Percentiles rank a stretch among this genome's conserved stretches.
These are phyloP conservation scores for Schizothorax lantsangensis DNA, from an alignment of 2,797 vertebrate species.

Conservation along the genomic window DNA sequence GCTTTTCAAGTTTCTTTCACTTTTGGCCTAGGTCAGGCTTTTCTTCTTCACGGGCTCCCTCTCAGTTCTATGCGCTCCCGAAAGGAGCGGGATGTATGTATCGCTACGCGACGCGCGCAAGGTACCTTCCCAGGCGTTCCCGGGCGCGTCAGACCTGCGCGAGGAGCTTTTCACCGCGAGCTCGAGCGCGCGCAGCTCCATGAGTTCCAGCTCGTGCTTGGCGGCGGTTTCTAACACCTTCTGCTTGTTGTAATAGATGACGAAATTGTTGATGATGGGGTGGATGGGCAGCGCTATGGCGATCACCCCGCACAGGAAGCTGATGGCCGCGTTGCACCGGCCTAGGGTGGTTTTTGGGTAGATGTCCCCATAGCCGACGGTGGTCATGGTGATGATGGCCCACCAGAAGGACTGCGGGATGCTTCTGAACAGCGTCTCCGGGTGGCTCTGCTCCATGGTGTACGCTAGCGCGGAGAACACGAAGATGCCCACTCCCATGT, in stretches of 20 bases:
- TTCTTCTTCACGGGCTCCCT: slow-evolving; percentile 68
- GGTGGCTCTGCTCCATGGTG: slow-evolving; percentile 96
- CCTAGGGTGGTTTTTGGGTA: slow-evolving; percentile 97
- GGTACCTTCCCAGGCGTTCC: slow-evolving; percentile 51
- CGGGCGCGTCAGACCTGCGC: slow-evolving; percentile 42
- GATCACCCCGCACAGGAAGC: slow-evolving; percentile 96
- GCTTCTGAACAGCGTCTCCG: slow-evolving; percentile 95
- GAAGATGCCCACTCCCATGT: slow-evolving; percentile 96
- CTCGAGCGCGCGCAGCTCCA: slow-evolving; percentile 87
- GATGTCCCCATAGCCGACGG: slow-evolving; percentile 96
- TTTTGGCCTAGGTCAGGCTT: slow-evolving; percentile 53
- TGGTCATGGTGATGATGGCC: slow-evolving; percentile 99
- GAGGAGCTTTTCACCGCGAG: slow-evolving; percentile 66
- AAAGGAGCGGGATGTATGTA: slow-evolving; percentile 82
- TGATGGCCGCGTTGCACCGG: slow-evolving; percentile 95
- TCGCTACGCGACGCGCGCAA: slow-evolving; percentile 79
- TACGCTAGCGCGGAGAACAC: slow-evolving; percentile 96
- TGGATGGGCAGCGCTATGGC: slow-evolving; percentile 97
- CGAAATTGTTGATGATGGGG: slow-evolving; percentile 98
- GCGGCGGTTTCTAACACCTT: slow-evolving; percentile 93
- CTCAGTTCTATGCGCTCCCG: slow-evolving; percentile 80
- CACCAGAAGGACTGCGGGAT: slow-evolving; percentile 99
- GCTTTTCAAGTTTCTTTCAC: slow-evolving; percentile 20
- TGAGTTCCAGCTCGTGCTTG: slow-evolving; percentile 93
- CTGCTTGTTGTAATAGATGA: slow-evolving; percentile 96